These are phyloP conservation scores for Notodonta ziczac DNA, from an alignment of 2,888 invertebrate species.

Conservation along the genomic window DNA sequence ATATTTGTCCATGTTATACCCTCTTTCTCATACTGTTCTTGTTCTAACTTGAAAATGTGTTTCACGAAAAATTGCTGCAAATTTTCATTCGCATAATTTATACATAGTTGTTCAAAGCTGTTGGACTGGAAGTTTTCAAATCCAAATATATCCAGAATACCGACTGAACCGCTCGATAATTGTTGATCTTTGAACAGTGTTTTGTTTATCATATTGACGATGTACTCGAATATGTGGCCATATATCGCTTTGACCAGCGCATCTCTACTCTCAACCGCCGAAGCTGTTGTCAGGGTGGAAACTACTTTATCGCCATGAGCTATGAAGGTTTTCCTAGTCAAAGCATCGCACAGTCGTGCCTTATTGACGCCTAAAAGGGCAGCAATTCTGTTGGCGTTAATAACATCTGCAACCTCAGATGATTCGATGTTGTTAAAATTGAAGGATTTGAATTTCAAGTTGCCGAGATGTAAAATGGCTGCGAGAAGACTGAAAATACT, in stretches of 20 bases:
- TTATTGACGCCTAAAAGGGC: slow-evolving; percentile 89
- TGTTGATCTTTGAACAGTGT: slow-evolving; percentile 89
- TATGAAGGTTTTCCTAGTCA: slow-evolving; percentile 94
- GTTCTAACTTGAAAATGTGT: slow-evolving; percentile 98
- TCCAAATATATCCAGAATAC: slow-evolving; percentile 98
- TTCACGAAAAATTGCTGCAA: slow-evolving; percentile 98
- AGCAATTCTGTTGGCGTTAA: slow-evolving; percentile 88
- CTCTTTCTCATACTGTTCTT: slow-evolving; percentile 95
- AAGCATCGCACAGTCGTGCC: slow-evolving; percentile 89
- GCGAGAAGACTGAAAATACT: slow-evolving; percentile 93
- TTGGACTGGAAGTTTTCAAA: slow-evolving; percentile 97
- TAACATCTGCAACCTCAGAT: slow-evolving; percentile 91
- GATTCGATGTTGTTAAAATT: slow-evolving; percentile 93
- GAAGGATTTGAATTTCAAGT: slow-evolving; percentile 91
- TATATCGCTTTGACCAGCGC: slow-evolving; percentile 97
- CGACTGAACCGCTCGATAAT: slow-evolving; percentile 89
- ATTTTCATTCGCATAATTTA: slow-evolving; percentile 98
- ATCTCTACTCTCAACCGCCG: slow-evolving; percentile 93
- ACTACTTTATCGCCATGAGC: slow-evolving; percentile 93
- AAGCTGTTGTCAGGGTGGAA: slow-evolving; percentile 89
- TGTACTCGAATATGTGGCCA: slow-evolving; percentile 94
- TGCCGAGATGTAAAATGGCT: slow-evolving; percentile 95
- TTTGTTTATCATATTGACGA: slow-evolving; percentile 95
- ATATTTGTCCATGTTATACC: slow-evolving; percentile 96
- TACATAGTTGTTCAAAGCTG: slow-evolving; percentile 98